A percentile compares a stretch with the other conserved stretches of the same genome.
Evolutionary conservation across 2,888 invertebrate species (phyloP).

Genomic region (Parnassius apollo): DNA sequence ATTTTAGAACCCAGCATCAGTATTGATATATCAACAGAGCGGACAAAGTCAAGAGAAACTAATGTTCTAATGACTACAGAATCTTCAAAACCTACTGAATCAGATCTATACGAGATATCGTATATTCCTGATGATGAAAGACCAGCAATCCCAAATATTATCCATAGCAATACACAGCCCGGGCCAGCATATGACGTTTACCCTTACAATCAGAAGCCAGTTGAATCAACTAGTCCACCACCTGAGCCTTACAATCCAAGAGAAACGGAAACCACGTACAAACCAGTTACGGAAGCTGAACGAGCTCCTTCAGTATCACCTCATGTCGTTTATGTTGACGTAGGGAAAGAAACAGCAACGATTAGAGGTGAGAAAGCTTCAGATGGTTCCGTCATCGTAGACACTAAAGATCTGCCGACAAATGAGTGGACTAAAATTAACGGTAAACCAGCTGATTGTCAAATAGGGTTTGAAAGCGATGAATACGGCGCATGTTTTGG

Average conservation of each 20-base stretch:
- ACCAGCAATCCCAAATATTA: constrained; percentile 24
- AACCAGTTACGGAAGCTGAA: constrained; percentile 36
- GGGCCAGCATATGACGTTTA: constrained; percentile 17
- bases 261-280: constrained; percentile 41
- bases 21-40: constrained; percentile 11
- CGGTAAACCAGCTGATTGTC: constrained; percentile 56
- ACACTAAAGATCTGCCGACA: constrained; percentile 53
- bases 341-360: constrained; percentile 47
- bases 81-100: constrained; percentile 16
- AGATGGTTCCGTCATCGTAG: constrained; percentile 52
- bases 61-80: constrained; percentile 17
- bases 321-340: constrained; percentile 43
- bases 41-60: not conserved
- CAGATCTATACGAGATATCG: constrained; percentile 17
- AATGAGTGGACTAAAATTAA: constrained; percentile 57
- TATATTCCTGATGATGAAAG: constrained; percentile 30
- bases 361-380: constrained; percentile 42
- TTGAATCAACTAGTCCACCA: not conserved
- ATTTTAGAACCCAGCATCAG: constrained; percentile 1
- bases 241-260: constrained; percentile 27
- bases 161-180: constrained; percentile 12
- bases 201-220: constrained; percentile 4
- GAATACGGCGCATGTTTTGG: constrained; percentile 81
- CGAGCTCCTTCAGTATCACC: constrained; percentile 37
- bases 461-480: constrained; percentile 77